Conservation (phyloP, 2,797 vertebrate genomes). For the Rousettus madagascariensis region DNA sequence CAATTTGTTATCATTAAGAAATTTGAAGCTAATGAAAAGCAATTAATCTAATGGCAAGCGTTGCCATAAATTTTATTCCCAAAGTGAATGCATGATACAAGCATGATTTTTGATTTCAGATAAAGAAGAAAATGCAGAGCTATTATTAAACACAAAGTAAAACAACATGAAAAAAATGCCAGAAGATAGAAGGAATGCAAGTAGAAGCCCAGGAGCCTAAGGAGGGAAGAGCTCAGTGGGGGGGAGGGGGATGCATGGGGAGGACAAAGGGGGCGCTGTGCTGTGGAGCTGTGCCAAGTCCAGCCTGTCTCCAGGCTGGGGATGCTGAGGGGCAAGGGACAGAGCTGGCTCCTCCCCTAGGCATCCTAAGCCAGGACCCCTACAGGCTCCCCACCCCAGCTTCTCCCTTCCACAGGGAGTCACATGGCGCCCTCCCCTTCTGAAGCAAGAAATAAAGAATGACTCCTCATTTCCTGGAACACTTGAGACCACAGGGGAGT, state of each 20-base stretch:
- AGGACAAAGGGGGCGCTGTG: not conserved
- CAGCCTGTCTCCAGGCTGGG: not conserved
- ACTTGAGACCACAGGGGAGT: slow-evolving; percentile 42
- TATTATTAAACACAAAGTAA: slow-evolving; percentile 48
- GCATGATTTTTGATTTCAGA: slow-evolving; percentile 43
- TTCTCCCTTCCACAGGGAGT: not conserved
- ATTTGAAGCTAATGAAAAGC: slow-evolving; percentile 42
- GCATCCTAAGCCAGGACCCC: not conserved
- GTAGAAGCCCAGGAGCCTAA: not conserved
- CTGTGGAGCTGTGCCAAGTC: not conserved
- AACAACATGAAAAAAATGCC: not conserved
- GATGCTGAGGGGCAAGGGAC: not conserved
- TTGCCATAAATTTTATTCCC: slow-evolving; percentile 35
- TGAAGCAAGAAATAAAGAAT: slow-evolving; percentile 45
- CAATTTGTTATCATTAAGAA: slow-evolving; percentile 56
- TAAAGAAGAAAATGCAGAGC: slow-evolving; percentile 44
- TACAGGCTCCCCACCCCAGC: not conserved
- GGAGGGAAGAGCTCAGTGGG: not conserved
- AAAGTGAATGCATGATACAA: not conserved
- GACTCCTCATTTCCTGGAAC: slow-evolving; percentile 58
- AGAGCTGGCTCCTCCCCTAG: not conserved
- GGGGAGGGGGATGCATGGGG: not conserved
- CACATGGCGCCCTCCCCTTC: not conserved
- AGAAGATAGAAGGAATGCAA: slow-evolving; percentile 46
- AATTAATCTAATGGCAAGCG: not conserved